phyloP scores from a whole-genome alignment of 2,113 vertebrate species.

The Leucoraja erinaceus region DNA sequence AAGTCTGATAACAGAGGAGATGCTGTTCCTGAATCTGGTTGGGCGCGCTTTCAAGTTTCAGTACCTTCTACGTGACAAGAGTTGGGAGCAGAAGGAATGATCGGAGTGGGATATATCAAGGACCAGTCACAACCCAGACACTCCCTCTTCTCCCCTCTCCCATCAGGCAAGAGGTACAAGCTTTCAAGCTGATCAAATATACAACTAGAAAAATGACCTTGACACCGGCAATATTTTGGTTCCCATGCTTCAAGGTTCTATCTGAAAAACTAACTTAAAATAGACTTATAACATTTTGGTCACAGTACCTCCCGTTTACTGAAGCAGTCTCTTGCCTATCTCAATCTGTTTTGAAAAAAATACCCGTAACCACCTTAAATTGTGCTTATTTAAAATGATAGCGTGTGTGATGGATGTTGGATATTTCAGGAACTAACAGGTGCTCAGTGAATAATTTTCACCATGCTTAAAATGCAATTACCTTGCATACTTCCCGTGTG shows the following conservation, averaged over 20 bases:
- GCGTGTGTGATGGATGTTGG: background rate
- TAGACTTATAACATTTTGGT: slow-evolving; percentile 16
- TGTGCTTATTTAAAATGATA: background rate
- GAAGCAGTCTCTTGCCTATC: background rate
- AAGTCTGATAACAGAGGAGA: too few relatives aligned
- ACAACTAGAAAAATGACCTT: background rate
- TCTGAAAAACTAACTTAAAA: background rate
- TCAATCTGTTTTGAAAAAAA: too few relatives aligned
- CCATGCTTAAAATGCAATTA: background rate
- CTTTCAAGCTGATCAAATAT: background rate
- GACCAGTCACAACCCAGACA: too few relatives aligned
- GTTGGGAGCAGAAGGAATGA: too few relatives aligned
- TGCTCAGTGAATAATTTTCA: background rate
- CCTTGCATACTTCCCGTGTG: background rate
- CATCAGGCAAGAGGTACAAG: too few relatives aligned
- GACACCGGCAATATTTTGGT: background rate
- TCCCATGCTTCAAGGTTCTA: background rate
- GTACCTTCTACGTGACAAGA: too few relatives aligned
- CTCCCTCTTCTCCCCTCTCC: too few relatives aligned
- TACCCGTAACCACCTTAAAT: background rate
- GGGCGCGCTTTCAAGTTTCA: too few relatives aligned
- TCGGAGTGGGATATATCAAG: too few relatives aligned
- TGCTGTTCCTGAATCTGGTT: too few relatives aligned
- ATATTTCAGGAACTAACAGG: background rate
- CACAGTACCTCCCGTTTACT: background rate